Evolutionary conservation across 1,140 invertebrate species (phyloP), one percentile per base, ranked within the genome.

Genomic region (Neodiprion fabricii): DNA sequence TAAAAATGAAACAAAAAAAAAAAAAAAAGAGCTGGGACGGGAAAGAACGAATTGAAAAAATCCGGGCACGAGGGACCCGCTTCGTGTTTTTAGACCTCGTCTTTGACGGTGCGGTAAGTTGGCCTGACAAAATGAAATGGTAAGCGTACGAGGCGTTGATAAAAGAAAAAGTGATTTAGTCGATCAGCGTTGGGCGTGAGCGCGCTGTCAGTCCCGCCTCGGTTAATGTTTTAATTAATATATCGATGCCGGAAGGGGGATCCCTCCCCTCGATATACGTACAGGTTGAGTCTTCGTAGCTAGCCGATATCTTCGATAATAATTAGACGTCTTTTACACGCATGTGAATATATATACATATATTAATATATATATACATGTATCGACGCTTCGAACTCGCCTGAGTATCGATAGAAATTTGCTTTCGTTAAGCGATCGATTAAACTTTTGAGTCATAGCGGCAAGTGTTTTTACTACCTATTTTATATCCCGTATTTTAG

Each of bases 171-270:
- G 48, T 48, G 70, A 80, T 80, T 79, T 66, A 72, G 74, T 76
- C 76, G 78, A 74, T 82, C 71, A 75, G 73, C 48, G 70, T 70
- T 81, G 79, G 80, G 79, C 81, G 81, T 83, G 82, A 83, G 78
- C 78, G 68, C 53, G 49, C 80, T 81, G 78, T 48, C 50, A 68
- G 75, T 53, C 72, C 72, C 66, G 49, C 72, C 69, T 73, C 75
- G 74, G 75, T 71, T 78, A 78, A 84, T 84, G 77, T 84, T 84
- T 84, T 84, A 84, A 83, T 84, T 84, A 84, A 84, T 82, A 77
- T 82, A 81, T 83, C 74, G 83, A 83, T 84, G 82, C 77, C 75
- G 74, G 73, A 65, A 40, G 28, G 28, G 28, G 28, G 28, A 71
- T 71, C 75, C 76, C 65, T 72, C 49, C 71, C 11, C n/a, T 12